Conservation (phyloP, 2,888 invertebrate species). For the Drosophila stalkeri region DNA sequence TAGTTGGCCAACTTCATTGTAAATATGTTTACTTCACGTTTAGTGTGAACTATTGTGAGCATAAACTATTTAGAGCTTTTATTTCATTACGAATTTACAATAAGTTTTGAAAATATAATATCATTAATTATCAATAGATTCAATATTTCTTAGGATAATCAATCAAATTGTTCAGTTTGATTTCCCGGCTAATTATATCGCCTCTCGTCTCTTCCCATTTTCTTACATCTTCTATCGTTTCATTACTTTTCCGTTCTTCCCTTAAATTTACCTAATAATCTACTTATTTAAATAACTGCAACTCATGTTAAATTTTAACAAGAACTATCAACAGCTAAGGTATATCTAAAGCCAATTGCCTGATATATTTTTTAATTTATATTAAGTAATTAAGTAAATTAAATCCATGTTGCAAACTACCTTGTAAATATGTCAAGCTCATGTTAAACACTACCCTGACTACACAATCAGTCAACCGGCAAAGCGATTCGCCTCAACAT, state of each 20-base stretch:
- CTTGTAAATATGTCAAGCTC: neutral
- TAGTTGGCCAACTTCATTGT: neutral
- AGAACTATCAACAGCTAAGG: neutral
- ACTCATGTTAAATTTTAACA: neutral
- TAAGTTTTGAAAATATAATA: neutral
- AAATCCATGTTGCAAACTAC: neutral
- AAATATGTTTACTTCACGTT: too few species aligned
- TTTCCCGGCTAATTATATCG: too few species aligned
- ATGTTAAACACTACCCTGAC: neutral
- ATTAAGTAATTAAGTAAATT: neutral
- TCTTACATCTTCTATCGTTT: fast-evolving
- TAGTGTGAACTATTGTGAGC: neutral
- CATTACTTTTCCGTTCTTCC: too few species aligned
- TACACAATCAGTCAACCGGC: too few species aligned
- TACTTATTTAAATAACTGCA: neutral
- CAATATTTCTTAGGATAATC: too few species aligned
- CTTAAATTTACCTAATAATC: neutral
- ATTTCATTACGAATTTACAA: neutral
- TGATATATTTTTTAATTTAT: too few species aligned
- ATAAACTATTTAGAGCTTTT: neutral
- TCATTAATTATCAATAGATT: too few species aligned
- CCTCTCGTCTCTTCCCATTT: too few species aligned
- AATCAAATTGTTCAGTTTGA: too few species aligned
- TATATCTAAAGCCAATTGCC: too few species aligned
- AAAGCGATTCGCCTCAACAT: neutral